Percentiles rank a stretch among this genome's conserved stretches.
Conservation (phyloP, 2,797 vertebrate species). For the Epinephelus malabaricus region DNA sequence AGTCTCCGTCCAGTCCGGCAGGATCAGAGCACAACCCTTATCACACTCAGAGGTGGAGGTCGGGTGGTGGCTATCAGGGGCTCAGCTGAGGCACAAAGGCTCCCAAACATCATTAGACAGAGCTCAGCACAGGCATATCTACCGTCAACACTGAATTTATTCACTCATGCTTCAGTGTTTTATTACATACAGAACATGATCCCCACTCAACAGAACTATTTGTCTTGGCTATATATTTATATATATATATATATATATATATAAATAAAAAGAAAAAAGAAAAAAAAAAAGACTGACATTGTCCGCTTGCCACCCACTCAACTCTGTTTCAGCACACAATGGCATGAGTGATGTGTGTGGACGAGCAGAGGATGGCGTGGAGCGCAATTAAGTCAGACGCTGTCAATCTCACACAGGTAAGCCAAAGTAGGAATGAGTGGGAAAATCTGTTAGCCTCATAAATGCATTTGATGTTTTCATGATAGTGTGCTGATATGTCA, state of each 20-base stretch:
- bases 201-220: conserved; percentile 44
- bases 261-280: accelerated
- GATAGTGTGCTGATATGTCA: conserved; percentile 33
- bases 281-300: conserved; percentile 26
- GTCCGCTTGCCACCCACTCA: conserved; percentile 58
- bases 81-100: conserved; percentile 46
- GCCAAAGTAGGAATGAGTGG: conserved; percentile 47
- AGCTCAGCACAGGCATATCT: conserved; percentile 46
- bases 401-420: conserved; percentile 61
- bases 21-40: conserved; percentile 54
- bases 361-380: conserved; percentile 43
- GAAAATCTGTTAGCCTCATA: conserved; percentile 41
- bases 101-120: conserved; percentile 55
- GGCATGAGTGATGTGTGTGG: conserved; percentile 62
- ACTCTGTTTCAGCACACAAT: conserved; percentile 55
- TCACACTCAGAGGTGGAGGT: conserved; percentile 50
- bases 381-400: conserved; percentile 56
- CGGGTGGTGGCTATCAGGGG: conserved; percentile 36
- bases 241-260: not conserved
- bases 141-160: conserved; percentile 48
- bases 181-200: conserved; percentile 30
- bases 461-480: conserved; percentile 45
- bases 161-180: conserved; percentile 35
- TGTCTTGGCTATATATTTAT: conserved; percentile 46
- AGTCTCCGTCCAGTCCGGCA: conserved; percentile 46